Conservation (phyloP, 1,140 invertebrate genomes). For the Protaetia brevitarsis region DNA sequence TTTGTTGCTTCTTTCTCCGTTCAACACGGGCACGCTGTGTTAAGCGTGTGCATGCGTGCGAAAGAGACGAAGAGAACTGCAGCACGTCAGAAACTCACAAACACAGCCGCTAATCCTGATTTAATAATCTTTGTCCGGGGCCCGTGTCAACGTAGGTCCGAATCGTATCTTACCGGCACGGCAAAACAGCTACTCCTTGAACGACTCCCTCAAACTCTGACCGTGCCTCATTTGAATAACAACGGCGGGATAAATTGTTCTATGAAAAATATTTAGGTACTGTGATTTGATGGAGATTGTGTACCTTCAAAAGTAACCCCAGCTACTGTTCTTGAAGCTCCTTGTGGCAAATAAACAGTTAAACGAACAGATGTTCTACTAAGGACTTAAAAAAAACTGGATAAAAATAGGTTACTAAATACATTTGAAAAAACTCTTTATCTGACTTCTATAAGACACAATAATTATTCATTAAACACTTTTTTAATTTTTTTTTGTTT, state of each 20-base stretch:
- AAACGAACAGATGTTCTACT: too few species aligned
- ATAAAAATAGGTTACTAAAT: too few species aligned
- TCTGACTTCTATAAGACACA: too few species aligned
- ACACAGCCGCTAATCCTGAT: slow-evolving; percentile 44
- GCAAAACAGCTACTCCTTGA: slow-evolving; percentile 15
- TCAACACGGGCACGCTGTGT: slow-evolving; percentile 7
- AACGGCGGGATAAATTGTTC: slow-evolving; percentile 39
- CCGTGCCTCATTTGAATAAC: slow-evolving; percentile 37
- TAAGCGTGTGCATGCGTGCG: neutral
- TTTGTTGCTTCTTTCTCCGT: slow-evolving; percentile 13
- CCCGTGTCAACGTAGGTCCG: slow-evolving; percentile 34
- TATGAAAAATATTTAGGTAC: slow-evolving; percentile 37
- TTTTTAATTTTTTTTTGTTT: too few species aligned
- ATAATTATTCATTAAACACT: too few species aligned
- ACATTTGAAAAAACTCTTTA: too few species aligned
- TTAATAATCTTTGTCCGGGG: slow-evolving; percentile 43
- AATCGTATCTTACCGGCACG: slow-evolving; percentile 33
- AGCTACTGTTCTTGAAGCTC: neutral
- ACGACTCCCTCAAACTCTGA: slow-evolving; percentile 29
- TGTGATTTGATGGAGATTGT: slow-evolving; percentile 34
- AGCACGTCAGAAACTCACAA: slow-evolving; percentile 33
- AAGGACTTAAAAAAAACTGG: too few species aligned
- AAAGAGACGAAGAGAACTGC: slow-evolving; percentile 30
- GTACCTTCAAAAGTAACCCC: slow-evolving; percentile 16
- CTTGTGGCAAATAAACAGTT: too few species aligned